Base-by-base conservation (phyloP, 1,140 invertebrate genomes). In the Drosophila setifemur region DNA sequence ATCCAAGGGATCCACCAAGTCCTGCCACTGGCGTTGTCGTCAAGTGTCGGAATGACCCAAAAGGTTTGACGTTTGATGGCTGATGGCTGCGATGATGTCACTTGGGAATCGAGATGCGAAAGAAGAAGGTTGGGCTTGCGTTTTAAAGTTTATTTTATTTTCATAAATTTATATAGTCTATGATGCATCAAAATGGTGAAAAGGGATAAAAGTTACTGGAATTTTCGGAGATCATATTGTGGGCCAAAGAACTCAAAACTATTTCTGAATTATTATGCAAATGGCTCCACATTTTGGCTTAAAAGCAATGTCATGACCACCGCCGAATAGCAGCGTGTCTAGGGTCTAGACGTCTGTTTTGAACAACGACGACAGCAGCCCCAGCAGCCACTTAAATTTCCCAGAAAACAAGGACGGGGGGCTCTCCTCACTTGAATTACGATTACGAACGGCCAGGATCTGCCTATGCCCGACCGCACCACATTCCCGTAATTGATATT, bases 401-500 rank as follows among this genome's bases (percentile, higher is more conserved):
- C 39, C n/a, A 23, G 33, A 33, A 52, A 40, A 18, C 39, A 21
- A 19, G 29, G 29, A 31, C n/a, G 18, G 31, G 23, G 42, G n/a
- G 37, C 0, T 6, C 23, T 3, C 12, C 3, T 28, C 14, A 48
- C 14, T 21, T 45, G 49, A 69, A 43, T 48, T 69, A 47, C 66
- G 67, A 70, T 70, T 70, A 55, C 43, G 37, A 26, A 55, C 43
- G 37, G 31, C 37, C 43, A 58, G 69, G 64, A 69, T 57, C 43
- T 53, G 60, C 35, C 28, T 7, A 5, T 12, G 11, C 31, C 2
- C 31, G 11, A 12, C 31, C 11, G 11, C 19, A 19, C 19, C 28
- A 7, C 26, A 49, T 31, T 43, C 37, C 8, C 50, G 69, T 71
- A 74, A 83, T 78, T 83, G 78, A 83, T 85, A 83, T 83, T 83